Evolutionary conservation across 2,113 vertebrate genomes (phyloP).

Genomic region (Lepidothrix coronata): DNA sequence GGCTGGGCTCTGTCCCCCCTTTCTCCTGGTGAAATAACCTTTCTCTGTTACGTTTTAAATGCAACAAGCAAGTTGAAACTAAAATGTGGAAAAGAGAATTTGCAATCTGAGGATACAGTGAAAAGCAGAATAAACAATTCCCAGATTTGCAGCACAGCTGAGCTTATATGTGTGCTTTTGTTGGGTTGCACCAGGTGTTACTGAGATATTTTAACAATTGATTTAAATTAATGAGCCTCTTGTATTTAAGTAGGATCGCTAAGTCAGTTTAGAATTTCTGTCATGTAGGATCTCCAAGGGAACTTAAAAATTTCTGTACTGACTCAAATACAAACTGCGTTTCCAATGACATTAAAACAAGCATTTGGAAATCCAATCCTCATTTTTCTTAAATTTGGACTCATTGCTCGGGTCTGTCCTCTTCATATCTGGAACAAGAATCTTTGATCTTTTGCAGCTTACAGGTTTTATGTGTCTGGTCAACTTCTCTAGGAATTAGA

Average conservation of each 20-base stretch:
- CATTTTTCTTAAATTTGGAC: background rate
- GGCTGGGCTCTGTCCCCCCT: background rate
- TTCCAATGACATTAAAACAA: background rate
- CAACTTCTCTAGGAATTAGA: background rate
- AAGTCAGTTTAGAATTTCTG: background rate
- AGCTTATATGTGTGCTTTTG: background rate
- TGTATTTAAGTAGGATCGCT: background rate
- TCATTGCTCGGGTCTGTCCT: background rate
- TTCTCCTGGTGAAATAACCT: background rate
- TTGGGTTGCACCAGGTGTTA: background rate
- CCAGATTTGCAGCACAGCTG: background rate
- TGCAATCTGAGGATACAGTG: background rate
- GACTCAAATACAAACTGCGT: background rate
- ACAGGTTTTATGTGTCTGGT: background rate
- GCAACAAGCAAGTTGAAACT: background rate
- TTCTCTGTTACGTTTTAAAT: background rate
- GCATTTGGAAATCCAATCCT: background rate
- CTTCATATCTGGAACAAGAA: background rate
- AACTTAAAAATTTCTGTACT: background rate
- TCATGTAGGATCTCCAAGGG: background rate
- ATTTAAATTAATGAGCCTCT: background rate
- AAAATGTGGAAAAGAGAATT: background rate
- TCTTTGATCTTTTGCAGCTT: background rate
- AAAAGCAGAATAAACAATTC: background rate
- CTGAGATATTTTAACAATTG: background rate